Conservation (phyloP, 2,888 invertebrate species). For the Gandaritis pyraliata region DNA sequence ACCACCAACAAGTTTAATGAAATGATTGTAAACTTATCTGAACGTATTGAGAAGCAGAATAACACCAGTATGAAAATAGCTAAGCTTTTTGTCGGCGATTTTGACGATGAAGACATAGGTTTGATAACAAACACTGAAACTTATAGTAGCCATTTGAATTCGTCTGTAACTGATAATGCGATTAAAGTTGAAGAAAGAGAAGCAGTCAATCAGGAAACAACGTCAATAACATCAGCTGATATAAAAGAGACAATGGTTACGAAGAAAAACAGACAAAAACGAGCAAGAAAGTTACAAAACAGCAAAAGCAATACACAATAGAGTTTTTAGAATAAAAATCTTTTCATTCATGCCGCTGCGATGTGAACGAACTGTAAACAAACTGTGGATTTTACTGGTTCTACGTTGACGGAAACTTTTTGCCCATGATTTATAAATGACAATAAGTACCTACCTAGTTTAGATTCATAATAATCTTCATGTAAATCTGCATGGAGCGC, state of each 20-base stretch:
- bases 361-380: no score
- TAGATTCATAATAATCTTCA: no score
- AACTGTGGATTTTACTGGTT: no score
- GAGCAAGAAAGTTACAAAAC: constrained; percentile 47
- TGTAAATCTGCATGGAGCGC: no score
- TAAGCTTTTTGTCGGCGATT: constrained; percentile 44
- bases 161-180: background rate
- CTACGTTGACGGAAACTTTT: no score
- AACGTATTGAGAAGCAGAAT: constrained; percentile 64
- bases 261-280: constrained; percentile 52
- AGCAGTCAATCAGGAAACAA: constrained; percentile 5
- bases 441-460: no score
- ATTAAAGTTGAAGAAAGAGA: constrained; percentile 5
- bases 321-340: background rate
- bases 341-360: no score
- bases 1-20: constrained; percentile 48
- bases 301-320: constrained; percentile 45
- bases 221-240: constrained; percentile 16
- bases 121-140: constrained; percentile 8
- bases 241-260: constrained; percentile 39
- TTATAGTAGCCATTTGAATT: background rate
- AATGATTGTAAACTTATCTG: constrained; percentile 59
- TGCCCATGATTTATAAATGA: no score
- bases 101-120: constrained; percentile 22
- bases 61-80: constrained; percentile 63